Evolutionary conservation across 2,797 vertebrate genomes (phyloP), one percentile per base, ranked within the genome.

Genomic region (Enteromius anoplus): DNA sequence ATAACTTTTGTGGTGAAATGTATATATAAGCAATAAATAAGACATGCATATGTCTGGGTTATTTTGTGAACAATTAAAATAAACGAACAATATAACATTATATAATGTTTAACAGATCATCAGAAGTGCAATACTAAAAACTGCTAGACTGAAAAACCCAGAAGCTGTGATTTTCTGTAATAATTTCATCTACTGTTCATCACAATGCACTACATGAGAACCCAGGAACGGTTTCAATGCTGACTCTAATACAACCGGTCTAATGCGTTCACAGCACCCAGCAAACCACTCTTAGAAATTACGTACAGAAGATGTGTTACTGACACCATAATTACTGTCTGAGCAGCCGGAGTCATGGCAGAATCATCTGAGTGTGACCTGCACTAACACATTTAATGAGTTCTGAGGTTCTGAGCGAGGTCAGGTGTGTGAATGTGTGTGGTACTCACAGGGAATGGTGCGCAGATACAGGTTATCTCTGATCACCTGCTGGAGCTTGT

Each of bases 401-500:
- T 62, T 64, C 34, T 1, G 2, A 58, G 47, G 26, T 29, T 40
- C 15, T 17, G 68, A 47, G n/a, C 15, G 19, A 34, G 75, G 17
- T 73, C 51, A 76, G 23, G 62, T 6, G 5, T 51, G 62, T 19
- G 26, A 29, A 21, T 42, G 75, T 79, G 66, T 66, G 64, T 23
- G 77, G 89, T 93, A 98, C 98, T 98, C 94, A 99, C 98, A 99
- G 84, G 98, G 98, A 90, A 99, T 98, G 87, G 98, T 99, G 91
- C 98, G 96, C 91, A 99, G 92, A 92, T 99, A 99, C 88, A 99
- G 95, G 93, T 99, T 99, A 93, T 99, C 98, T 93, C 98, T 95
- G 93, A 99, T 99, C 90, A 99, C 97, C 94, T 99, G 98, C 94
- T 99, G 98, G 21, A 99, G 96, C 90, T 99, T 99, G 86, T 99